Base-by-base conservation (phyloP, 2,797 vertebrate species). In the Oreonectes daqikongensis region DNA sequence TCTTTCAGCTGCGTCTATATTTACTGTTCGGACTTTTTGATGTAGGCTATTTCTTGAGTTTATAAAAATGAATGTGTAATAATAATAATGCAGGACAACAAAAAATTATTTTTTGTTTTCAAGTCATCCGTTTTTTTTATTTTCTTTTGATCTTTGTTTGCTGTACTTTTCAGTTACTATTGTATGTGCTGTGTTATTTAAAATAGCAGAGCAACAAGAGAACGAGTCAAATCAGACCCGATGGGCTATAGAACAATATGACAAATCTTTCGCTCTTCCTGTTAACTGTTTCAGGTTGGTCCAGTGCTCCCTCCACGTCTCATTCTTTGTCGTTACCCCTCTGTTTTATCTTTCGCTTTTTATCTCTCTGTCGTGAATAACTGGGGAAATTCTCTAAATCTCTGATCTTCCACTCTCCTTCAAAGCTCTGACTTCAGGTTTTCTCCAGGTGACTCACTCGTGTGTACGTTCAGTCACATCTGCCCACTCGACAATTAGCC, bases 291-390 rank as follows among this genome's bases (percentile, higher is more conserved):
- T 73, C 86, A 84, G 74, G 82, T 81, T 87, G 79, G 80, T 73
- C 79, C 71, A 86, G 84, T 80, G 78, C 18, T 83, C 84, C 40
- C 71, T 7, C 22, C 22, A 17, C 38, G 24, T n/a, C 60, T 44
- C 38, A 9, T 26, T 71, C 48, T 44, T 65, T 81, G 30, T 72
- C 52, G 28, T 68, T 60, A 70, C 44, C 70, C 60, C 28, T 50
- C 64, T n/a, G n/a, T n/a, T n/a, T n/a, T n/a, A 30, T 82, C 79
- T 85, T 79, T 83, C 30, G 87, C 82, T 87, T 72, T 89, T 84
- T 87, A 87, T 86, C 85, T 90, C 89, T 88, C 81, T 88, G 87
- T 92, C 60, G 92, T 90, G 91, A 93, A 90, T 91, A 71, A 81
- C 75, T 80, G 90, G 92, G 92, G 90, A 88, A 88, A 93, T 93